phyloP scores from a whole-genome alignment of 2,888 invertebrate species.

The Xiphydria camelus region DNA sequence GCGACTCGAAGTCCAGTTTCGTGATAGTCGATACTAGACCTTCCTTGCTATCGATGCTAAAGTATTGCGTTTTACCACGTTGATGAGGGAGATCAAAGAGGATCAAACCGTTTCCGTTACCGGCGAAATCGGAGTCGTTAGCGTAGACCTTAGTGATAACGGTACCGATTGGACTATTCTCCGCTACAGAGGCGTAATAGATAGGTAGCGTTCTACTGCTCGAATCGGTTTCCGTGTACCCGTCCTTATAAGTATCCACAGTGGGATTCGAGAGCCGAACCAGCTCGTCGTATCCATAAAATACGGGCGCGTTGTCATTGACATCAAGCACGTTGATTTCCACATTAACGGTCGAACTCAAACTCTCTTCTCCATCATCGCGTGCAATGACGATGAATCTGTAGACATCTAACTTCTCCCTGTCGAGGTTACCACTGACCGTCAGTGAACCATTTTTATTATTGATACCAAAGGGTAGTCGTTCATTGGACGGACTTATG shows the following conservation, averaged over 20 bases:
- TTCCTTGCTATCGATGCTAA: constrained; percentile 83
- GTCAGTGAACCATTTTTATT: constrained; percentile 69
- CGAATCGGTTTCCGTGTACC: constrained; percentile 35
- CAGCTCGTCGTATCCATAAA: constrained; percentile 75
- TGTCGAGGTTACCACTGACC: constrained; percentile 76
- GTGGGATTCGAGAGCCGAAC: constrained; percentile 59
- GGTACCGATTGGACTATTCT: constrained; percentile 76
- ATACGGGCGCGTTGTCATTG: constrained; percentile 82
- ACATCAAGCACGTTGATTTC: constrained; percentile 81
- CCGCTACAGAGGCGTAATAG: constrained; percentile 75
- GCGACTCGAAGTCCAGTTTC: constrained; percentile 72
- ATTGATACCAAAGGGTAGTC: constrained; percentile 69
- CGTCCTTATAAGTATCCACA: constrained; percentile 63
- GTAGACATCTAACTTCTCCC: constrained; percentile 73
- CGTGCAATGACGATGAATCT: constrained; percentile 72
- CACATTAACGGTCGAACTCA: constrained; percentile 75
- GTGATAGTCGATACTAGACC: constrained; percentile 78
- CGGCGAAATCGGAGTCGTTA: constrained; percentile 82
- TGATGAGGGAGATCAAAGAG: constrained; percentile 74
- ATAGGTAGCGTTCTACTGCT: constrained; percentile 62
- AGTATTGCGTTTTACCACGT: constrained; percentile 61
- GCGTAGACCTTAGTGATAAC: constrained; percentile 76
- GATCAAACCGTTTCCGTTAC: constrained; percentile 85
- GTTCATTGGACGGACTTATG: constrained; percentile 46
- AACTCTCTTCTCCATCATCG: constrained; percentile 70